A percentile compares a stretch with the other conserved stretches of the same genome.
Evolutionary conservation across 1,140 invertebrate genomes (phyloP).

Genomic region (Trigoniulus corallinus): DNA sequence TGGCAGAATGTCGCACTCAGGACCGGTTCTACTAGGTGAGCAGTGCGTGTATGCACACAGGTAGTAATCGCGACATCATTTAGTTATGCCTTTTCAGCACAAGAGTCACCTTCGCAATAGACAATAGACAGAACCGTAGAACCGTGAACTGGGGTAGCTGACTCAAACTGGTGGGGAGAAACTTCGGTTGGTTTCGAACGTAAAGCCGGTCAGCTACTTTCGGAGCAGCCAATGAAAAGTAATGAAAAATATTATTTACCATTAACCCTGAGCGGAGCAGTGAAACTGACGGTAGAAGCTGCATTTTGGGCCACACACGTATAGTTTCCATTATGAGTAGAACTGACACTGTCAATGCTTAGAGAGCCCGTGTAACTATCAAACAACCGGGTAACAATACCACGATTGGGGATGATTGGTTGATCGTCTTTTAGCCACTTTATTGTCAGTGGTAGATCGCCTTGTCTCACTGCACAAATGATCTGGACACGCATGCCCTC

Average conservation of each 20-base stretch:
- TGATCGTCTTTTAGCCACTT: constrained; percentile 51
- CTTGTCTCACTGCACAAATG: constrained; percentile 82
- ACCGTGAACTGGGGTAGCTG: too few relatives aligned
- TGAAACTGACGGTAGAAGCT: constrained; percentile 46
- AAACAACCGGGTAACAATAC: constrained; percentile 30
- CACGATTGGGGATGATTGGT: constrained; percentile 24
- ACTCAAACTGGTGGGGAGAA: too few relatives aligned
- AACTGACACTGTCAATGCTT: constrained; percentile 24
- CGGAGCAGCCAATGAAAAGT: too few relatives aligned
- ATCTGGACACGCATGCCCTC: constrained; percentile 37
- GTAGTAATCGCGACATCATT: too few relatives aligned
- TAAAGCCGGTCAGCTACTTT: too few relatives aligned
- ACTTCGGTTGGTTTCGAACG: too few relatives aligned
- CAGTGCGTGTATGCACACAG: too few relatives aligned
- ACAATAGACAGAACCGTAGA: too few relatives aligned
- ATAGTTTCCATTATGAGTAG: constrained; percentile 56
- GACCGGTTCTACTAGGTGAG: too few relatives aligned
- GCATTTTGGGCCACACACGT: constrained; percentile 60
- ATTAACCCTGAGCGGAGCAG: constrained; percentile 39
- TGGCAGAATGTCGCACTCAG: too few relatives aligned
- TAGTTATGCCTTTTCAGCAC: too few relatives aligned
- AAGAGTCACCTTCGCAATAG: too few relatives aligned
- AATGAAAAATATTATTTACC: constrained; percentile 21
- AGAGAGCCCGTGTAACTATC: constrained; percentile 19
- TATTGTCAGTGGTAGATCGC: constrained; percentile 80